Evolutionary conservation across 2,113 vertebrate genomes (phyloP), one percentile per base, ranked within the genome.

Genomic region (Nothobranchius kuhntae): DNA sequence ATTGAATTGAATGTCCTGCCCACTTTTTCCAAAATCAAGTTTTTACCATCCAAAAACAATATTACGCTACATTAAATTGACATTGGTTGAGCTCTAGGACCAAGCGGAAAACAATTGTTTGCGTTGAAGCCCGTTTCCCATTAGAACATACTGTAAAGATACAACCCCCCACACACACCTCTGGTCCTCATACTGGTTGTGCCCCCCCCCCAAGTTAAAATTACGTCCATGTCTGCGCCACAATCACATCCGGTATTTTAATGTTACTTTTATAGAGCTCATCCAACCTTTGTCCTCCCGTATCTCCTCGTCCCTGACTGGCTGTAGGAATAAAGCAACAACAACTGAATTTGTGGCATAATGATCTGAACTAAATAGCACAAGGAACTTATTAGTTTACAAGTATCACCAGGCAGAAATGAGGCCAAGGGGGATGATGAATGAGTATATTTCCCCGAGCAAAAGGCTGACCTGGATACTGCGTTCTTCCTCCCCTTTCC

Each of bases 341-440:
- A 70, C 63, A 71, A 36, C 26, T 86, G 92, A 92, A 94, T 93
- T 92, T 74, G 91, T 92, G 91, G 81, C 88, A 87, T 94, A 87
- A 95, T 89, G 90, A 92, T 91, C 89, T 92, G 86, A 92, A 87
- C 83, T 86, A 92, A 91, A 94, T 90, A 93, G 89, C 91, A 92
- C 91, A 87, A 80, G 79, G 89, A 91, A 92, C 92, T 94, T 95
- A 94, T 95, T 95, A 95, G 95, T 92, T 91, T 92, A 90, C 42
- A 88, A 93, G 93, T 92, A 94, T 95, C 94, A 93, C 90, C 91
- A 90, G 91, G 93, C 94, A 95, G 95, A 96, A 97, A 98, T 93
- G 93, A 98, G 96, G 95, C 95, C 96, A 95, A 92, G 91, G 92
- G 26, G 55, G 48, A 91, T 98, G 96, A 98, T 96, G 92, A 96